A percentile compares a stretch with the other conserved stretches of the same genome.
Evolutionary conservation across 2,797 vertebrate species (phyloP).

Genomic region (Gouania willdenowi): DNA sequence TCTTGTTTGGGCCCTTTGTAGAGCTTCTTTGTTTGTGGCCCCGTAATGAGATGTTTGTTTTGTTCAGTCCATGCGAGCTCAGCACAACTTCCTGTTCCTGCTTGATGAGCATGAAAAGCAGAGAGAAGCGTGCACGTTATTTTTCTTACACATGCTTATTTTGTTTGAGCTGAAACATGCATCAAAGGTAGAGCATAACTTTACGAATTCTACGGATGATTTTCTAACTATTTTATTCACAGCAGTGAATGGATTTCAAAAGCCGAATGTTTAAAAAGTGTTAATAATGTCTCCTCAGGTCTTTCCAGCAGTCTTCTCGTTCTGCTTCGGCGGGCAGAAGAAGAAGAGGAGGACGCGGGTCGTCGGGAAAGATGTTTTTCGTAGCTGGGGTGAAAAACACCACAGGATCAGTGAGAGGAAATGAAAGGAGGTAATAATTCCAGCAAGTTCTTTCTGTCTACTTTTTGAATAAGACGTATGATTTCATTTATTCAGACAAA

Average conservation of each 20-base stretch:
- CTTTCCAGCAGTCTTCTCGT: conserved; percentile 69
- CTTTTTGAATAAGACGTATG: too few species aligned
- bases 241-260: not conserved
- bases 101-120: not conserved
- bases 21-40: conserved; percentile 55
- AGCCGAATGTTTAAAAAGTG: conserved; percentile 15
- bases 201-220: not conserved
- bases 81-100: conserved; percentile 13
- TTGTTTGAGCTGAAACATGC: conserved; percentile 30
- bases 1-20: conserved; percentile 42
- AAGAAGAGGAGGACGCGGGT: conserved; percentile 64
- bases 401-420: conserved; percentile 69
- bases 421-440: conserved; percentile 84
- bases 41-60: conserved; percentile 53
- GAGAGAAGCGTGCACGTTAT: not conserved
- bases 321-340: conserved; percentile 65
- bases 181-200: conserved; percentile 53
- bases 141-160: conserved; percentile 1
- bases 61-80: conserved; percentile 14
- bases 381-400: conserved; percentile 84
- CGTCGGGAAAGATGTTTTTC: conserved; percentile 91
- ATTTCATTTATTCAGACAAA: too few species aligned
- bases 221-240: conserved; percentile 2
- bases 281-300: conserved; percentile 70
- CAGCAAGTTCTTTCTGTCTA: too few species aligned